Conservation (phyloP, 2,113 vertebrate genomes). For the Nesospiza acunhae region DNA sequence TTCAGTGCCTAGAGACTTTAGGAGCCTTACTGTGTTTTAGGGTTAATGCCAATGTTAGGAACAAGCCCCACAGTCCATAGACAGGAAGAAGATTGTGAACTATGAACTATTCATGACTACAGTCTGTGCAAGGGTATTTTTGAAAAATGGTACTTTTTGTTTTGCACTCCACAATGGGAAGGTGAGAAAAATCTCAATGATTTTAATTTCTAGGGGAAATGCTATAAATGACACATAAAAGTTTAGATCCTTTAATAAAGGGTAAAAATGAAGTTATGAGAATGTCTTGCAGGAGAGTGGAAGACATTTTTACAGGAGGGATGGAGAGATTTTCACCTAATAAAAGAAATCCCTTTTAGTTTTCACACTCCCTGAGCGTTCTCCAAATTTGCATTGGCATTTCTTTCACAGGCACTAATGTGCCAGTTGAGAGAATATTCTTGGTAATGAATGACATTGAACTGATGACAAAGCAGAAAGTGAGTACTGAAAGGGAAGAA, state of each 20-base stretch:
- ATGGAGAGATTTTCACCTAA: background rate
- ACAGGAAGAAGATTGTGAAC: background rate
- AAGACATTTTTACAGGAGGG: background rate
- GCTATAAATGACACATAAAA: background rate
- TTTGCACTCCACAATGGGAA: background rate
- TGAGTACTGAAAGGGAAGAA: background rate
- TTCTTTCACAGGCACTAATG: conserved; percentile 30
- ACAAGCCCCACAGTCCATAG: background rate
- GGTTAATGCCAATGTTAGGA: background rate
- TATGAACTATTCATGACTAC: background rate
- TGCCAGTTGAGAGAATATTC: background rate
- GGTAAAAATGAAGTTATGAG: background rate
- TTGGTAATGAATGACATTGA: conserved; percentile 6
- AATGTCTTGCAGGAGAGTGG: background rate
- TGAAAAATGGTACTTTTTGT: background rate
- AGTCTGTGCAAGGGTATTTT: background rate
- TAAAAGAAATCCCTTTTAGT: background rate
- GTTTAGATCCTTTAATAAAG: background rate
- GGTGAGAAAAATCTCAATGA: background rate
- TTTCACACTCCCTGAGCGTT: background rate
- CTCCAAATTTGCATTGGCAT: background rate
- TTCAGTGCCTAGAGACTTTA: background rate
- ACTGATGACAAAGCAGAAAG: conserved; percentile 36
- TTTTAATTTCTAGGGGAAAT: conserved; percentile 17
- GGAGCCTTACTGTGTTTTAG: background rate